A percentile compares a stretch with the other conserved stretches of the same genome.
These are phyloP conservation scores for Zonitis immaculata DNA, from an alignment of 2,888 invertebrate genomes.

Conservation along the genomic window DNA sequence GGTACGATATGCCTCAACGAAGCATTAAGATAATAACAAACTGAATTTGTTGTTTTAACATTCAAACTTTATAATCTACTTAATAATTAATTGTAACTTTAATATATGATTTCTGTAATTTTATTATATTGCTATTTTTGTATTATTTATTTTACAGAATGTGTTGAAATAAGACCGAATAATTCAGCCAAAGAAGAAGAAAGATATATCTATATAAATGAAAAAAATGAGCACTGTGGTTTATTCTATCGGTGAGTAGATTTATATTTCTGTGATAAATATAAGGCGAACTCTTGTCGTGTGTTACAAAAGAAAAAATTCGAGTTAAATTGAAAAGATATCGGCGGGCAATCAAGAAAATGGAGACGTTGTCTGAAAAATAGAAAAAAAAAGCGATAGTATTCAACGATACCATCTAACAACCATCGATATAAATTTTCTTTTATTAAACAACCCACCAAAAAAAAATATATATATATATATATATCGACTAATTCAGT, in stretches of 20 bases:
- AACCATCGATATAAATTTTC: slow-evolving; percentile 8
- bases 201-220: too few species aligned
- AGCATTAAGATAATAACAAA: slow-evolving; percentile 25
- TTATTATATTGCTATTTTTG: background rate
- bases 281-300: slow-evolving; percentile 20
- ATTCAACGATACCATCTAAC: slow-evolving; percentile 5
- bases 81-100: background rate
- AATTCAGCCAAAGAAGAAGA: too few species aligned
- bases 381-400: slow-evolving; percentile 12
- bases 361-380: slow-evolving; percentile 14
- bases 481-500: too few species aligned
- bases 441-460: too few species aligned
- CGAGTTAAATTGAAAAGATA: slow-evolving; percentile 26
- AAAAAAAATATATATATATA: too few species aligned
- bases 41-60: slow-evolving; percentile 1
- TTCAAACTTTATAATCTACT: background rate
- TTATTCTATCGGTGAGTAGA: slow-evolving; percentile 19
- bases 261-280: slow-evolving; percentile 21
- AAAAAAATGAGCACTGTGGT: slow-evolving; percentile 16
- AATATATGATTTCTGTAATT: too few species aligned
- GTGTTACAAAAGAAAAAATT: slow-evolving; percentile 26
- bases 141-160: background rate
- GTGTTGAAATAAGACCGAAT: background rate
- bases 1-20: slow-evolving; percentile 22
- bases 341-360: slow-evolving; percentile 26